These are phyloP conservation scores for Bellardia pandia DNA, from an alignment of 2,888 invertebrate species.

Conservation along the genomic window DNA sequence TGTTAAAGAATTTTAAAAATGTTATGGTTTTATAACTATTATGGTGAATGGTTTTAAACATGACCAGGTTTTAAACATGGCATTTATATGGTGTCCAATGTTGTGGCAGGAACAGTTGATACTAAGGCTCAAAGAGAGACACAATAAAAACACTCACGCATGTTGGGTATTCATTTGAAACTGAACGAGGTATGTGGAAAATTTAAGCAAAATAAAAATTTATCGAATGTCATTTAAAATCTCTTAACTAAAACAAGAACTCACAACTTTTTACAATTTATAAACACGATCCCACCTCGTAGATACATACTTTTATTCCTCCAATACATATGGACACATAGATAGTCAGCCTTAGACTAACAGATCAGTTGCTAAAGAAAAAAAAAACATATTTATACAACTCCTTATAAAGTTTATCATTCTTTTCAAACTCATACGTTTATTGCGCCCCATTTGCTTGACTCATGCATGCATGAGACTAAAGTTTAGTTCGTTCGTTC, in stretches of 20 bases:
- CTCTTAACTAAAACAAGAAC: too few relatives aligned
- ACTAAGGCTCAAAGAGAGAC: not conserved
- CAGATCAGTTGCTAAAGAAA: not conserved
- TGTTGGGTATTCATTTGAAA: not conserved
- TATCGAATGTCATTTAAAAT: too few relatives aligned
- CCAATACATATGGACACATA: not conserved
- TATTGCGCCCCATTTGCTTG: not conserved
- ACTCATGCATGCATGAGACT: constrained; percentile 47
- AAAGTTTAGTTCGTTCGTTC: not conserved
- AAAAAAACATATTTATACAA: constrained; percentile 25
- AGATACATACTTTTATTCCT: not conserved
- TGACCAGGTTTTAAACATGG: not conserved
- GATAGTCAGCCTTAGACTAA: not conserved
- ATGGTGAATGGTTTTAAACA: constrained; percentile 52
- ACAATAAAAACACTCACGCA: constrained; percentile 35
- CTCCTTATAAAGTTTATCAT: constrained; percentile 49
- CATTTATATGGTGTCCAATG: constrained; percentile 4
- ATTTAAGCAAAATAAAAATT: not conserved
- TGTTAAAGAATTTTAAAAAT: constrained; percentile 49
- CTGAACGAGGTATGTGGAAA: constrained; percentile 6
- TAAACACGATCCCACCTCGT: not conserved
- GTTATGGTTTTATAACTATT: constrained; percentile 63
- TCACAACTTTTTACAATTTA: too few relatives aligned
- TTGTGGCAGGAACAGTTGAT: constrained; percentile 1
- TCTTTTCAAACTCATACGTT: constrained; percentile 23